These are phyloP conservation scores for Spodoptera littoralis DNA, from an alignment of 2,888 invertebrate genomes.

Conservation along the genomic window DNA sequence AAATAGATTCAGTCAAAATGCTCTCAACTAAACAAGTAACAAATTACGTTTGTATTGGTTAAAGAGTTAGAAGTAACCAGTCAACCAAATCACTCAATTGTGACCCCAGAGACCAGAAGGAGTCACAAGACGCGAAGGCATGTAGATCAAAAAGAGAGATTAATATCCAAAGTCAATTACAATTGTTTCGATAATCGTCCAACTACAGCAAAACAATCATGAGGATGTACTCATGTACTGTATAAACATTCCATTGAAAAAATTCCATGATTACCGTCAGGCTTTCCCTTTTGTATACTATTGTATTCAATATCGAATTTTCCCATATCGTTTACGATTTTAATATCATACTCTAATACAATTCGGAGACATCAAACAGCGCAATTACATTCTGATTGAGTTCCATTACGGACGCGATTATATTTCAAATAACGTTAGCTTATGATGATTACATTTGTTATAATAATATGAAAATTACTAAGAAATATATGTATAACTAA, in stretches of 20 bases:
- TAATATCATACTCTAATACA: constrained; percentile 47
- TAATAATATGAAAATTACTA: constrained; percentile 42
- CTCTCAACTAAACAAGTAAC: no score
- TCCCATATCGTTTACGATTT: constrained; percentile 40
- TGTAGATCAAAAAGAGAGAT: no score
- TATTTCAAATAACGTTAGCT: constrained; percentile 46
- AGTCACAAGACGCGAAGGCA: no score
- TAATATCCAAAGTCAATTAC: no score
- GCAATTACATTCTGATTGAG: constrained; percentile 53
- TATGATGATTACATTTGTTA: constrained; percentile 49
- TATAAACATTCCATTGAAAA: neutral
- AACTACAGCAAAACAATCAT: neutral
- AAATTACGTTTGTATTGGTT: no score
- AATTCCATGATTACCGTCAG: constrained; percentile 2
- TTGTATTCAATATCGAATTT: constrained; percentile 19
- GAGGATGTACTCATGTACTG: constrained; percentile 4
- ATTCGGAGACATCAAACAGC: constrained; percentile 50
- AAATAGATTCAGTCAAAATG: no score
- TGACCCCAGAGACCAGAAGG: no score
- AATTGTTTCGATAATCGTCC: no score
- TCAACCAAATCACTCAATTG: no score
- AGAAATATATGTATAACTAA: constrained; percentile 31
- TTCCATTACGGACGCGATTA: constrained; percentile 51
- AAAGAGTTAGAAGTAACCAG: no score
- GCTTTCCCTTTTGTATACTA: constrained; percentile 7